phyloP scores from a whole-genome alignment of 2,888 invertebrate genomes.

The Cinara cedri region DNA sequence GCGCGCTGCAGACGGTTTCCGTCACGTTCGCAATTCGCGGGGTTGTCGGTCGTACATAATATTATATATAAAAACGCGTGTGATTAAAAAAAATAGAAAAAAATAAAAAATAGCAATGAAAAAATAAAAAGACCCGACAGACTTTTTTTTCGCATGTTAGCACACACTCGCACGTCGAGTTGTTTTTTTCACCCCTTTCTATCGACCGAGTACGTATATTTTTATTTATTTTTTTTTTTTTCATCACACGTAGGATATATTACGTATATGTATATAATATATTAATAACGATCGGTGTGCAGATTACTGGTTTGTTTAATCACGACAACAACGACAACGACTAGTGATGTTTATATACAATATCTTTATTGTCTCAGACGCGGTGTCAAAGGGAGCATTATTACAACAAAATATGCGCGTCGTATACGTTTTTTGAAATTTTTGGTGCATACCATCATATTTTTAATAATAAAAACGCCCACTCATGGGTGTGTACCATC shows the following conservation, averaged over 20 bases:
- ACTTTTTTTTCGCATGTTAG: neutral
- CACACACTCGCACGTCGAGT: no score
- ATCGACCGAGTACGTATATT: no score
- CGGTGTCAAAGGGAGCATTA: no score
- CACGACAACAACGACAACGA: neutral
- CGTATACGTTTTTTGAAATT: no score
- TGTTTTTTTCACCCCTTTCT: neutral
- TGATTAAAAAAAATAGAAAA: slow-evolving; percentile 37
- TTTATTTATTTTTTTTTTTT: slow-evolving; percentile 21
- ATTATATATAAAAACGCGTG: neutral
- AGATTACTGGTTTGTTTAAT: no score
- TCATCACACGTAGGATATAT: neutral
- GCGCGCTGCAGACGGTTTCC: neutral
- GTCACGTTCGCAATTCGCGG: neutral
- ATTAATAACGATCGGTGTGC: neutral
- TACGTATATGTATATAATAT: neutral
- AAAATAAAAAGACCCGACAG: slow-evolving; percentile 4
- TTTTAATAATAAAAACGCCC: no score
- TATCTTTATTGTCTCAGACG: neutral
- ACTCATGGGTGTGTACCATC: no score
- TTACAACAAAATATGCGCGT: no score
- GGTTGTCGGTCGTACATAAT: no score
- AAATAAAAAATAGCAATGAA: neutral
- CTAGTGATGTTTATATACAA: no score
- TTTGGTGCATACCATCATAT: no score